Base-by-base conservation (phyloP, 1,140 invertebrate genomes). In the Carposina sasakii region DNA sequence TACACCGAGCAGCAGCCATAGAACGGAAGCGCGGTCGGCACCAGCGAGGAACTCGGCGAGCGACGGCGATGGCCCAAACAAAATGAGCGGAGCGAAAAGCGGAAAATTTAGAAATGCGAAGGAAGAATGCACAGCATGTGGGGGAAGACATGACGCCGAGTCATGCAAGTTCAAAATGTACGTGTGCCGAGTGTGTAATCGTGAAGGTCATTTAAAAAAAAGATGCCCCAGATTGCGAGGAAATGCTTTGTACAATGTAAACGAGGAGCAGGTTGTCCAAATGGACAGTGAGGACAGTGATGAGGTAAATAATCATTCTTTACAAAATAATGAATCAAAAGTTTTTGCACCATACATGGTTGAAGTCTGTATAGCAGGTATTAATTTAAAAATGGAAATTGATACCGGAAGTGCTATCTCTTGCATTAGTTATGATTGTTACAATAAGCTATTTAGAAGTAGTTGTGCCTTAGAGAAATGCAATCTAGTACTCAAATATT, bases 401-500 rank as follows among this genome's bases (percentile, higher is more conserved):
- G 39, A 41, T 13, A 23, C 21, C 5, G 39, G 39, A 5, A 23
- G 20, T 4, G 9, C 39, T 13, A 41, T 41, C 9, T 41, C 39
- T 12, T 41, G 39, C 26, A 41, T 41, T 24, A 41, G 39, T 24
- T 10, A 10, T 5, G n/a, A 41, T n/a, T 41, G 39, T 41, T 41
- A 41, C 15, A 13, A 13, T n/a, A n/a, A 41, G 15, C 15, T 13
- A 3, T 41, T 41, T 24, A 4, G 22, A 15, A 33, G 9, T 8
- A 23, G 15, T 8, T 24, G 23, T 12, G 10, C 20, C 12, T 13
- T 41, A n/a, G 12, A 33, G 0, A 21, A 21, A 10, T 16, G 21
- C 15, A 10, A 33, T 31, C n/a, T 44, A 31, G 28, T 44, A 31
- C 19, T 30, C 15, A 30, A 28, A 31, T 44, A 44, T 44, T 44